phyloP scores from a whole-genome alignment of 2,797 vertebrate species.

The Eutrigla gurnardus region DNA sequence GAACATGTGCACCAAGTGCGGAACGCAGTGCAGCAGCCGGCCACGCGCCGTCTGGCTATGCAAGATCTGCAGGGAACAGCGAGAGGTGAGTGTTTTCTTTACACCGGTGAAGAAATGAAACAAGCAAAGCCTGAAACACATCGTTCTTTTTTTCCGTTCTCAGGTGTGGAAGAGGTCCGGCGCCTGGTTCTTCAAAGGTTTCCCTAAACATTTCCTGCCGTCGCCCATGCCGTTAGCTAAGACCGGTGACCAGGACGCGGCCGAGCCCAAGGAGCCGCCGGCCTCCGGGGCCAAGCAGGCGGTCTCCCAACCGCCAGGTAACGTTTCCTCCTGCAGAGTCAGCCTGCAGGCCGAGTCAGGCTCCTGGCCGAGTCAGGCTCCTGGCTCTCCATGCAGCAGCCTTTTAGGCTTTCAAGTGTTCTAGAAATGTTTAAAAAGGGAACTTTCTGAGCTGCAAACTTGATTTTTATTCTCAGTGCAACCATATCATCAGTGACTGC shows the following conservation, averaged over 20 bases:
- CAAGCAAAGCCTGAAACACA: neutral
- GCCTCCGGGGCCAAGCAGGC: constrained; percentile 65
- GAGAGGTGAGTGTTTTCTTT: constrained; percentile 88
- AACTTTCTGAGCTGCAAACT: constrained; percentile 60
- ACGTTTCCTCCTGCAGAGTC: neutral
- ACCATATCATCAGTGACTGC: no score
- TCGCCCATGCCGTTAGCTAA: constrained; percentile 92
- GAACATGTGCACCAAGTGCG: constrained; percentile 97
- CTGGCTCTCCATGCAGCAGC: no score
- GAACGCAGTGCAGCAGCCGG: constrained; percentile 90
- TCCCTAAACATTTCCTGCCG: constrained; percentile 95
- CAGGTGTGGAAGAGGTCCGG: constrained; percentile 99
- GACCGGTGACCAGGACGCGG: constrained; percentile 57
- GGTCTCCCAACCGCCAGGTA: constrained; percentile 57
- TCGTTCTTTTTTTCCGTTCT: neutral
- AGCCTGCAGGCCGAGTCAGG: neutral
- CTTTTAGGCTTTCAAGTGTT: no score
- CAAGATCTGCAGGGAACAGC: constrained; percentile 97
- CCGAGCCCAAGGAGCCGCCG: constrained; percentile 50
- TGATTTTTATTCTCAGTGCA: no score
- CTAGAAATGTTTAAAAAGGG: no score
- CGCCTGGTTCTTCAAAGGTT: constrained; percentile 98
- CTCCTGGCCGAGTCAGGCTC: neutral
- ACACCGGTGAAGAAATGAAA: neutral
- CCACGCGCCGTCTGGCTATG: constrained; percentile 94